These are phyloP conservation scores for Lipotes vexillifer DNA, from an alignment of 2,113 vertebrate genomes.

Conservation along the genomic window DNA sequence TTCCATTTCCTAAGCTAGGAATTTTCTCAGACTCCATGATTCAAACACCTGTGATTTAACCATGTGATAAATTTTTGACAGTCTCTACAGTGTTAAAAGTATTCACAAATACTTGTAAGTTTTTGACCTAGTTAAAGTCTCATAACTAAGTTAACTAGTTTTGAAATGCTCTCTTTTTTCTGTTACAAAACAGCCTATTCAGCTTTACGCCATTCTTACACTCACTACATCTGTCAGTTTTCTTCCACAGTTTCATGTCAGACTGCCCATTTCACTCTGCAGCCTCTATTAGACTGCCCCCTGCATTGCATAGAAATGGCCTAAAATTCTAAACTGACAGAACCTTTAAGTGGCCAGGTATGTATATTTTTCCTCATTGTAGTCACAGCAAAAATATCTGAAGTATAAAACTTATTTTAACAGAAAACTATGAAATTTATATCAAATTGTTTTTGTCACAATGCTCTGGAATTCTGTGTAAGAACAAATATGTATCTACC, in stretches of 20 bases:
- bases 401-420: background rate
- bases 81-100: background rate
- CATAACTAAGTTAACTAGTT: slow-evolving; percentile 52
- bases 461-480: background rate
- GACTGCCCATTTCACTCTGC: background rate
- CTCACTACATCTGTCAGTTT: background rate
- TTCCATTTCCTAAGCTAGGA: background rate
- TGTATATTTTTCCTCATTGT: background rate
- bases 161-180: slow-evolving; percentile 33
- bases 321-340: slow-evolving; percentile 10
- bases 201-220: background rate
- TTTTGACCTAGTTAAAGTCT: slow-evolving; percentile 50
- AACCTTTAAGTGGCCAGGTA: background rate
- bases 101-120: background rate
- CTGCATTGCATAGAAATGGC: background rate
- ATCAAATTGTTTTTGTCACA: background rate
- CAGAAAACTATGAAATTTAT: background rate
- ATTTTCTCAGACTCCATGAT: background rate
- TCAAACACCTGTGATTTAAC: background rate
- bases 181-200: slow-evolving; percentile 12
- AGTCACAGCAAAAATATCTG: background rate
- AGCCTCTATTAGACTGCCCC: background rate
- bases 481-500: background rate
- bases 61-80: background rate
- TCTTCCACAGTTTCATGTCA: background rate